Evolutionary conservation across 2,797 vertebrate species (phyloP), one percentile per base, ranked within the genome.

Genomic region (Hozukius guyotensis): DNA sequence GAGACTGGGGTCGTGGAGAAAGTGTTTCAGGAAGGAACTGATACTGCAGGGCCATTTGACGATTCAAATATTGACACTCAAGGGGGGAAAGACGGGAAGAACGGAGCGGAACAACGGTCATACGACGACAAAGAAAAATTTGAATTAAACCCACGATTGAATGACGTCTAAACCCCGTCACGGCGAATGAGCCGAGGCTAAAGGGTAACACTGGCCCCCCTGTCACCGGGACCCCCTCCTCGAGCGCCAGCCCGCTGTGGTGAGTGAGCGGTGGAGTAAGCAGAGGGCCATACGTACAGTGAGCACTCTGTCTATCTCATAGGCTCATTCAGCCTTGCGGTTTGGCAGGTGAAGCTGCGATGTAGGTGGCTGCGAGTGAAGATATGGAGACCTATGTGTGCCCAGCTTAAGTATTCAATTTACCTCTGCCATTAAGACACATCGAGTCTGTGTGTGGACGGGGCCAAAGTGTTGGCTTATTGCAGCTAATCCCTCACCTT

Each of bases 301-400:
- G 13, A 55, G 77, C 81, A 27, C 91, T 91, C 93, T 94, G 93
- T 95, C 81, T 74, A 78, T 88, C 92, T 91, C 92, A 90, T 84
- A 90, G 92, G 87, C 89, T 83, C 91, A 86, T 94, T 93, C 89
- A 93, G 87, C 77, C 24, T 3, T 93, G 93, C 59, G 94, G 93
- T 94, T 93, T 95, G 93, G 94, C 93, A 91, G 76, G 78, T 70
- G 18, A n/a, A 57, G 75, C 68, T 2, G 74, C 93, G 75, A 92
- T 90, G 94, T 95, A 94, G 94, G 94, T 95, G 94, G 94, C 89
- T 90, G 67, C 49, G 76, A 84, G 81, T 84, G 89, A 86, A 90
- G 87, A 88, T 92, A 91, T 64, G 89, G 81, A 90, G 87, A 88
- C 86, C 87, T 56, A 74, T 89, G 88, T 92, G 88, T 88, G 78